Conservation (phyloP, 2,797 vertebrate genomes). For the Sciurus carolinensis region DNA sequence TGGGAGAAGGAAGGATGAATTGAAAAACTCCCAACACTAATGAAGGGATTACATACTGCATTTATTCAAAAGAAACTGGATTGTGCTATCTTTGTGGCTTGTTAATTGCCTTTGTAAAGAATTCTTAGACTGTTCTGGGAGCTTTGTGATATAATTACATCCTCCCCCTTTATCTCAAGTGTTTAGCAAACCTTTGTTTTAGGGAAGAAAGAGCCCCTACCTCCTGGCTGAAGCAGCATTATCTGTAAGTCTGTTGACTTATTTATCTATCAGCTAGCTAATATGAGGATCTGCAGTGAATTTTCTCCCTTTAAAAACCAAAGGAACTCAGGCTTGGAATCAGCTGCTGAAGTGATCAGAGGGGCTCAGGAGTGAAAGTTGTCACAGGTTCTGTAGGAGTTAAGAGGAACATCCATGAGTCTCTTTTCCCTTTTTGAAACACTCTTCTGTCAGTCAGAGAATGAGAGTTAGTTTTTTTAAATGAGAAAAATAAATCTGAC, state of each 20-base stretch:
- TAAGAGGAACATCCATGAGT: not conserved
- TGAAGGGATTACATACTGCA: not conserved
- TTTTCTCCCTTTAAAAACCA: conserved; percentile 8
- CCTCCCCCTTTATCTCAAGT: not conserved
- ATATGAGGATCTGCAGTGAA: not conserved
- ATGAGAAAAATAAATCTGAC: conserved; percentile 6
- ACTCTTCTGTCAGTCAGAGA: not conserved
- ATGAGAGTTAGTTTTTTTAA: not conserved
- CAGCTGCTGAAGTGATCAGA: not conserved
- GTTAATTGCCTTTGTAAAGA: conserved; percentile 8
- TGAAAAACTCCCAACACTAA: not conserved
- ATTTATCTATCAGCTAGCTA: not conserved
- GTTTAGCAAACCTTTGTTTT: not conserved
- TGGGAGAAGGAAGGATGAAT: not conserved
- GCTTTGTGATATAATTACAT: not conserved
- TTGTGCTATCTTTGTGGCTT: not conserved
- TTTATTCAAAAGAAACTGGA: not conserved
- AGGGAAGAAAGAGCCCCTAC: not conserved
- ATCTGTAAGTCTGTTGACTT: not conserved
- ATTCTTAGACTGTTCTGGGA: not conserved
- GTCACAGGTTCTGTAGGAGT: conserved; percentile 16
- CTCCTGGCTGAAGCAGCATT: not conserved
- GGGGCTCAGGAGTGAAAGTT: not conserved
- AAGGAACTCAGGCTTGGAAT: conserved; percentile 15
- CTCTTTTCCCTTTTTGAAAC: accelerated